Base-by-base conservation (phyloP, 2,797 vertebrate genomes). In the Chaetodon trifasciatus region DNA sequence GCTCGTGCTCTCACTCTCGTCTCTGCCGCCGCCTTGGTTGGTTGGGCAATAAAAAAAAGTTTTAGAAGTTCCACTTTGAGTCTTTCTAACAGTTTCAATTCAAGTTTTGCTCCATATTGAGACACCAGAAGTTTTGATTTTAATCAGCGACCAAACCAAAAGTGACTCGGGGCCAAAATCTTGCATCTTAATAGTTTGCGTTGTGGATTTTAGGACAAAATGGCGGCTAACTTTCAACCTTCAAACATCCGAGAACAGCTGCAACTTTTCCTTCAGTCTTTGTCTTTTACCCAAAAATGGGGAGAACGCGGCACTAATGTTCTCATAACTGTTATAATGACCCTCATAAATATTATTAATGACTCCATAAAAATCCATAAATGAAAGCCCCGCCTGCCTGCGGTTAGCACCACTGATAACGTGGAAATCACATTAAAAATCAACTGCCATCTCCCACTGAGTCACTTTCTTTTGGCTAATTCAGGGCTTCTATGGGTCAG, bases 341-440 rank as follows among this genome's bases (percentile, higher is more conserved):
- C 39, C 19, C 67, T 79, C 79, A 65, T 85, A 53, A 68, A 78
- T 68, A 63, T 75, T 13, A 42, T 71, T 39, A 76, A 85, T 55
- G 66, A 56, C 40, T 53, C 63, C 21, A 1, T 8, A 12, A 65
- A 35, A 46, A 49, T 67, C 23, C 12, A 28, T 6, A 42, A 9
- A 49, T 55, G 16, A 40, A 32, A 60, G 50, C 12, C 4, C 24
- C 19, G 53, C 53, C 49, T 35, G 49, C 32, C 57, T 24, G 24
- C 13, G 17, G 10, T 17, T 46, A 37, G 8, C 47, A 23, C 10
- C 32, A 8, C 6, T 1, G 55, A 50, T 16, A n/a, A 55, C 16
- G 23, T 39, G 44, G 44, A 70, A 32, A 69, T 32, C 12, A 35
- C 58, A 28, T 72, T 52, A 23, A 53, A 76, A 74, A 49, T 55